Percentiles rank a stretch among this genome's conserved stretches.
Evolutionary conservation across 2,888 invertebrate genomes (phyloP).

Genomic region (Podabrus alpinus): DNA sequence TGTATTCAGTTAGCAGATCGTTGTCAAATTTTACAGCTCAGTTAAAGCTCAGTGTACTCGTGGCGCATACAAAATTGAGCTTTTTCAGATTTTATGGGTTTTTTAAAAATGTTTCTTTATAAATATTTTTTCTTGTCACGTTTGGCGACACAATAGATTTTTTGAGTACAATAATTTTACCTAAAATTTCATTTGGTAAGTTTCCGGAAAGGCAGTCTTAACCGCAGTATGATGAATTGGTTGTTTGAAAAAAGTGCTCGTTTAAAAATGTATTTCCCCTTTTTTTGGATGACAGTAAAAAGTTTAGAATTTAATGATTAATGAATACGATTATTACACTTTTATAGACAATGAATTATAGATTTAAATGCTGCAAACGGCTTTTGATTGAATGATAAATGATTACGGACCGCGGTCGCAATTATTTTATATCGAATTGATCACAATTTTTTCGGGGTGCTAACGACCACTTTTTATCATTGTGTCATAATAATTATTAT

Average conservation of each 20-base stretch:
- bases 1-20: neutral
- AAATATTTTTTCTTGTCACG: conserved; percentile 1
- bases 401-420: conserved; percentile 11
- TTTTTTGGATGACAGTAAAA: conserved; percentile 21
- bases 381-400: conserved; percentile 32
- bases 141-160: neutral
- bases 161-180: neutral
- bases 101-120: neutral
- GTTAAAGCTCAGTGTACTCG: neutral
- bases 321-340: conserved; percentile 29
- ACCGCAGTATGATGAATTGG: conserved; percentile 17
- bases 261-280: conserved; percentile 22
- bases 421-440: conserved; percentile 28
- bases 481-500: neutral
- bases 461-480: conserved; percentile 19
- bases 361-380: conserved; percentile 30
- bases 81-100: neutral
- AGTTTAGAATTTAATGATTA: conserved; percentile 28
- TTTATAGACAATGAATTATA: conserved; percentile 34
- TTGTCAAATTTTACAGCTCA: neutral
- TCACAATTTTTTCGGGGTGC: conserved; percentile 8
- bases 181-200: conserved; percentile 1
- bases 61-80: neutral
- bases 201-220: conserved; percentile 5
- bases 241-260: conserved; percentile 21